Conservation (phyloP, 2,888 invertebrate species). For the Bursaphelenchus okinawaensis region DNA sequence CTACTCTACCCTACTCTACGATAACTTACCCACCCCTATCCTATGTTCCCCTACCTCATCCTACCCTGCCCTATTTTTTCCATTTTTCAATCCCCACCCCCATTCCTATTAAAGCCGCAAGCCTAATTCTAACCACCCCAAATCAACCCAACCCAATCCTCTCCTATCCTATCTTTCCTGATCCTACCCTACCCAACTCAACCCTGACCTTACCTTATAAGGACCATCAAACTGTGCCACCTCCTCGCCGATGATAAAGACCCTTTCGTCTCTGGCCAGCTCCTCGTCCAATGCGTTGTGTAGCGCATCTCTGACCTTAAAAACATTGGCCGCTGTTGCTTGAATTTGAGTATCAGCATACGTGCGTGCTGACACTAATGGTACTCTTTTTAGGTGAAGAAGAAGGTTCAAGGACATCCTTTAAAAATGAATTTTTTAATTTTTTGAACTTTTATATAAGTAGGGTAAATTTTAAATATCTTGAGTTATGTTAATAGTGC, state of each 20-base stretch:
- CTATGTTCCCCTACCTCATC: too few species aligned
- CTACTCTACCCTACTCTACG: too few species aligned
- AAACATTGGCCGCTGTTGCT: conserved; percentile 45
- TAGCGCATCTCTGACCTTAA: conserved; percentile 92
- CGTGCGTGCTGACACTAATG: neutral
- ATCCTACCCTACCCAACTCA: too few species aligned
- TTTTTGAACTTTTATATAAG: too few species aligned
- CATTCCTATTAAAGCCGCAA: neutral
- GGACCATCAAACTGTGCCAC: conserved; percentile 98
- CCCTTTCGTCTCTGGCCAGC: conserved; percentile 80
- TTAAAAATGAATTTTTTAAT: too few species aligned
- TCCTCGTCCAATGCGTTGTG: conserved; percentile 95
- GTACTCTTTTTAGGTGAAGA: neutral
- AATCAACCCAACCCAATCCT: neutral
- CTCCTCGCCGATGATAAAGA: conserved; percentile 89
- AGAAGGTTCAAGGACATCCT: neutral
- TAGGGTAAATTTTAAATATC: too few species aligned
- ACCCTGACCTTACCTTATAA: conserved; percentile 68
- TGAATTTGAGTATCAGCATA: neutral
- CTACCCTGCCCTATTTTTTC: too few species aligned
- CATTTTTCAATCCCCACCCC: neutral
- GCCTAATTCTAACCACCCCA: neutral
- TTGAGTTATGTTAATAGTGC: too few species aligned
- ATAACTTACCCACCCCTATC: too few species aligned
- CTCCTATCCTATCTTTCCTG: neutral